These are phyloP conservation scores for Sebastes steindachneri DNA, from an alignment of 2,797 vertebrate species.

Conservation along the genomic window DNA sequence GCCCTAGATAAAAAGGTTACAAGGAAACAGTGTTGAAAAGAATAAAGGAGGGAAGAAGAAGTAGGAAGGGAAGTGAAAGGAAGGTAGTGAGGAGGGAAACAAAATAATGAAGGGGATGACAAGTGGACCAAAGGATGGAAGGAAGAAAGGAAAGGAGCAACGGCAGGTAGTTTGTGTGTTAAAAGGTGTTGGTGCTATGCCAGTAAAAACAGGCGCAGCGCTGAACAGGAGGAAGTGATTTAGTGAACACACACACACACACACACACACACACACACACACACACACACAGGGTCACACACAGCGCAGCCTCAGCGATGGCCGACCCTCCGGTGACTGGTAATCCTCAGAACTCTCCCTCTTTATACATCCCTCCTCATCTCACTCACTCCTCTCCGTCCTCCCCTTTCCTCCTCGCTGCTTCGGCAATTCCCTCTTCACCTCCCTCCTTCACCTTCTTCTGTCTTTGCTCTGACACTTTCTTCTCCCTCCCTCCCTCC, in stretches of 20 bases:
- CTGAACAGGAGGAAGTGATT: slow-evolving; percentile 43
- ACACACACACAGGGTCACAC: background rate
- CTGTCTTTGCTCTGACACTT: slow-evolving; percentile 10
- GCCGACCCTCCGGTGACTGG: slow-evolving; percentile 24
- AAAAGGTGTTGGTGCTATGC: slow-evolving; percentile 36
- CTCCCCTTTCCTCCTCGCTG: background rate
- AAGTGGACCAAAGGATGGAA: background rate
- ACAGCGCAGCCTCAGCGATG: background rate
- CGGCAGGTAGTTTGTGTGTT: slow-evolving; percentile 37
- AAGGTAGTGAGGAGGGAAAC: background rate
- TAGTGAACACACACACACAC: background rate
- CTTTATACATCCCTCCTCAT: slow-evolving; percentile 16
- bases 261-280: background rate
- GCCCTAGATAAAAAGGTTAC: background rate
- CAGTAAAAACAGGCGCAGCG: slow-evolving; percentile 35
- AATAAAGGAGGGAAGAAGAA: background rate
- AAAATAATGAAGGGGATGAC: background rate
- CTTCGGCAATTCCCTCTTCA: background rate
- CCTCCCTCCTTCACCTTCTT: slow-evolving; percentile 11
- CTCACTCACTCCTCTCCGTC: background rate
- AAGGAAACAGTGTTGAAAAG: too few species aligned
- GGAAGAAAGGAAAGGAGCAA: background rate
- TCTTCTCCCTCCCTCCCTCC: background rate
- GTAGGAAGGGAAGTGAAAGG: background rate
- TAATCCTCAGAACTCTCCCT: slow-evolving; percentile 38